Percentiles rank a stretch among this genome's conserved stretches.
phyloP scores from a whole-genome alignment of 2,888 invertebrate species.

The Baccha elongata region DNA sequence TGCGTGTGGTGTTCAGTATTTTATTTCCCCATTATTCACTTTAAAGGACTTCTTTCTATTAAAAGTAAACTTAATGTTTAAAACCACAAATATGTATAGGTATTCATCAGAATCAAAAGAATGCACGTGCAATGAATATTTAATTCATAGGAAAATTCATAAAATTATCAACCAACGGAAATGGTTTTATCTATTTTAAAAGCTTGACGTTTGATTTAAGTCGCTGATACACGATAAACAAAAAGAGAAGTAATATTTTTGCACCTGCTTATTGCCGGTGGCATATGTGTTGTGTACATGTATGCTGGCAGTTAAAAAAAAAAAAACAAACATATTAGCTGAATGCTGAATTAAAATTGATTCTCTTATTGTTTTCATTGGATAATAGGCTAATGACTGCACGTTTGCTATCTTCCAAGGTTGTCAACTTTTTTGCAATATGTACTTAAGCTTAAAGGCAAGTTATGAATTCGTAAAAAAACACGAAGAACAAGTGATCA shows the following conservation, averaged over 20 bases:
- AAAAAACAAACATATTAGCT: neutral
- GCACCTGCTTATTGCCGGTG: neutral
- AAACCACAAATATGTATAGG: no score
- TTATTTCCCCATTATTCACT: neutral
- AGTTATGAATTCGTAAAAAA: no score
- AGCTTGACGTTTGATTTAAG: conserved; percentile 46
- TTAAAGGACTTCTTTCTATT: neutral
- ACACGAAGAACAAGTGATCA: no score
- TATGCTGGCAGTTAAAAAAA: no score
- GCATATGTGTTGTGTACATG: no score
- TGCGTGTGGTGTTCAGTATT: neutral
- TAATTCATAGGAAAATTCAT: neutral
- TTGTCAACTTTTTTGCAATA: conserved; percentile 1
- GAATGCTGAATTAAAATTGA: conserved; percentile 6
- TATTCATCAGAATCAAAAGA: conserved; percentile 2
- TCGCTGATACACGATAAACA: conserved; percentile 19
- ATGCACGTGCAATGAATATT: conserved; percentile 24
- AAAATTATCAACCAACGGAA: neutral
- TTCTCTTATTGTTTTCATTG: conserved; percentile 11
- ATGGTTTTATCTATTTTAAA: conserved; percentile 19
- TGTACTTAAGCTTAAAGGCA: no score
- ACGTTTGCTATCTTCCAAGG: conserved; percentile 12
- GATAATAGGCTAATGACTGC: conserved; percentile 7
- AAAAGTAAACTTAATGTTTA: neutral
- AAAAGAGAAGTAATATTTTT: neutral